These are phyloP conservation scores for Melipona bicolor DNA, from an alignment of 2,888 invertebrate genomes.

Conservation along the genomic window DNA sequence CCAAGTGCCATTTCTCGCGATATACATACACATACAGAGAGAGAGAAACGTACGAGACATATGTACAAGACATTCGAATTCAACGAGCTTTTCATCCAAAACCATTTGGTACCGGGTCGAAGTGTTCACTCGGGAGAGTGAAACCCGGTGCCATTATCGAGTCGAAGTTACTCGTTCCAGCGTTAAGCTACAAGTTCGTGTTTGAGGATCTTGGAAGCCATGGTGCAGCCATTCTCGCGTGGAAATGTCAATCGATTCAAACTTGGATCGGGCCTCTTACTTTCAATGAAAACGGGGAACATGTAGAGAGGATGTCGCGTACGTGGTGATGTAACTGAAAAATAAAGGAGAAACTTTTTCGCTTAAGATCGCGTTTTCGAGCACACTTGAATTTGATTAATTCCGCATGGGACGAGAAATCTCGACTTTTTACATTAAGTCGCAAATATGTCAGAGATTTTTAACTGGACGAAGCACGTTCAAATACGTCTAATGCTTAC, in stretches of 20 bases:
- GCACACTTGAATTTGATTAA: too few species aligned
- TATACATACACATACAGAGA: too few species aligned
- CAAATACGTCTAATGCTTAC: too few species aligned
- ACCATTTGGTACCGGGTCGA: not conserved
- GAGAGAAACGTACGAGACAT: not conserved
- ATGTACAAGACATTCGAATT: not conserved
- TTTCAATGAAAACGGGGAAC: not conserved
- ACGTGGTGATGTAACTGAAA: too few species aligned
- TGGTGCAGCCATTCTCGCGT: not conserved
- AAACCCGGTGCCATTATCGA: not conserved
- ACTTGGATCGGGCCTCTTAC: not conserved
- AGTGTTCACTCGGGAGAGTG: not conserved
- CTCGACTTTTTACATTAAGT: too few species aligned
- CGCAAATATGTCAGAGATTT: too few species aligned
- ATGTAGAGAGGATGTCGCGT: not conserved
- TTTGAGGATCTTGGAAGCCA: slow-evolving; percentile 15
- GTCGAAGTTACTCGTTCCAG: not conserved
- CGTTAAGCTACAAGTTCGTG: slow-evolving; percentile 2
- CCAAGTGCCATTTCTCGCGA: not conserved
- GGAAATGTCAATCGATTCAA: slow-evolving; percentile 38
- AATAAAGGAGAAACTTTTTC: too few species aligned
- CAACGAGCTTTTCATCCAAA: slow-evolving; percentile 17
- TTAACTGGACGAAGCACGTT: too few species aligned
- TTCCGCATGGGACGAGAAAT: too few species aligned
- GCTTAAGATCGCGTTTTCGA: too few species aligned